Base-by-base conservation (phyloP, 2,888 invertebrate species). In the Orthosia incerta region DNA sequence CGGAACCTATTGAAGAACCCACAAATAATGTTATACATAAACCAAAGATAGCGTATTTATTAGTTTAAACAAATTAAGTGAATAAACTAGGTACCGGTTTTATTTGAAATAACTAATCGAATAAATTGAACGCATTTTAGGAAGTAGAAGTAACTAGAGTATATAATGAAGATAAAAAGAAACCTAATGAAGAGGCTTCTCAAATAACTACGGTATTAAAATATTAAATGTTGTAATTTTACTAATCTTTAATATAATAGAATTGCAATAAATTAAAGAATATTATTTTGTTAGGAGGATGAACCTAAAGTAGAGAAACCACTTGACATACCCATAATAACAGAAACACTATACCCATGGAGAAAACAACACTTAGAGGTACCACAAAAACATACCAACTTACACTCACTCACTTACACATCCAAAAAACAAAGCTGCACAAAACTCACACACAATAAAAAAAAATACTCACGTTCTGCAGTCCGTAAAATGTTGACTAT, bases 301-400 rank as follows among this genome's bases (percentile, higher is more conserved):
- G 69, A 75, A 67, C 39, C 57, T 63, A 83, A 78, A 76, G 18
- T 80, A 76, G 82, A 86, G 51, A 82, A 73, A 75, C 82, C 80
- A 79, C 72, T 76, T 66, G 87, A 87, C 56, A 85, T 83, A 89
- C 82, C 85, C 11, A 81, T 77, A 82, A 84, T 87, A 81, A 82
- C 77, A 84, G 83, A 88, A 83, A 80, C 83, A 79, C 71, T 83
- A 64, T 87, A 89, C 60, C 91, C 92, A 63, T 91, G 91, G 91
- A 87, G 91, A 81, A 90, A 91, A 82, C 84, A 65, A 80, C 80
- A 74, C 73, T 75, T 66, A 76, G 74, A 86, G 87, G 88, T 88
- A 86, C 72, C 65, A 69, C 64, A 64, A 13, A 53, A 23, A 59
- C 5, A 71, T 61, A 80, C 62, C 23, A n/a, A 62, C 39, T 68